Evolutionary conservation across 2,113 vertebrate species (phyloP), one percentile per base, ranked within the genome.

Genomic region (Eulacestoma nigropectus): DNA sequence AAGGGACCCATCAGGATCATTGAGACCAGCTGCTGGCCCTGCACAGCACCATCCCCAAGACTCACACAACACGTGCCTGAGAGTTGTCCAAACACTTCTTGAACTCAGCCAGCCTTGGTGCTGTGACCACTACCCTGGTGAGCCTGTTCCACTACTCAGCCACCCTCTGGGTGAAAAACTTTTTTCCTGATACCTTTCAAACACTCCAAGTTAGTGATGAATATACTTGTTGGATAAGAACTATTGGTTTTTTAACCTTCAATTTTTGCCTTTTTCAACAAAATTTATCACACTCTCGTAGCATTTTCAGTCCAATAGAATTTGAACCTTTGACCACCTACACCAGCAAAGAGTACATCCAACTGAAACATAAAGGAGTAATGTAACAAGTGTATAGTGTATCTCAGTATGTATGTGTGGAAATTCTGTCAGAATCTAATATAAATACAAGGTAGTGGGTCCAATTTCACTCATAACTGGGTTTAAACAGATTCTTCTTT

Each of bases 1-100:
- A 75, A 60, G 11, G 11, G 10, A 41, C n/a, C 53, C 39, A 68
- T n/a, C 16, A 30, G 25, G 33, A 30, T 7, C 10, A 22, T 6
- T 0, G 0, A 47, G 25, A 27, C 39, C n/a, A 59, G 0, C 37
- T 44, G 18, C 52, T 53, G 39, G 11, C 7, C 39, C 47, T 76
- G 55, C 25, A 18, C 20, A 68, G n/a, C 27, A 30, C 7, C 29
- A 23, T 27, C 16, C 33, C 53, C 69, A 53, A 30, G 57, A 25
- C 33, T 63, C 49, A 64, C 29, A 39, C 11, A 42, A 33, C 9
- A 3, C 18, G 16, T 59, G 19, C 39, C 44, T n/a, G 46, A 26
- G n/a, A 18, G 46, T 3, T 68, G 62, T 17, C 7, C 47, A 46
- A 60, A 22, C 10, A 3, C 20, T 30, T 19, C 33, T 25, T 46